Evolutionary conservation across 1,140 invertebrate genomes (phyloP).

Genomic region (Radopholus similis): DNA sequence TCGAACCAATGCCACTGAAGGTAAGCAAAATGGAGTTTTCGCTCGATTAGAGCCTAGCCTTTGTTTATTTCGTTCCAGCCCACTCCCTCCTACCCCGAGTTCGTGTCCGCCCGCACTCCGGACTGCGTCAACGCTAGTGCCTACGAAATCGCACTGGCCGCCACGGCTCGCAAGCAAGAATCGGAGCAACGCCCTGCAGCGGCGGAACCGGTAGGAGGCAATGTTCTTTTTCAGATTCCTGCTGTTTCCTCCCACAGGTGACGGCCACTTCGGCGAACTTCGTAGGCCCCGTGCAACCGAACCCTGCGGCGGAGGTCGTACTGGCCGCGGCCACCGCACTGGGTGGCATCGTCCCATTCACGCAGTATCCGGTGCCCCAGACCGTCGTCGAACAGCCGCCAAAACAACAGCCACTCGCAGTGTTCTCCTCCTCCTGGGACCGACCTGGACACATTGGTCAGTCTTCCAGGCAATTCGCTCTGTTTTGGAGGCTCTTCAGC

Average conservation of each 20-base stretch:
- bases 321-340: not conserved
- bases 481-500: too few relatives aligned
- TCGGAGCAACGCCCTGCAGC: not conserved
- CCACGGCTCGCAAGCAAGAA: not conserved
- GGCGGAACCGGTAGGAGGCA: not conserved
- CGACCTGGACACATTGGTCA: slow-evolving; percentile 11
- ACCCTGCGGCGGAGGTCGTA: not conserved
- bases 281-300: slow-evolving; percentile 1
- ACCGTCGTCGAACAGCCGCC: not conserved
- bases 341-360: not conserved
- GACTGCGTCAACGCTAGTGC: slow-evolving; percentile 10
- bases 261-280: not conserved
- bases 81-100: not conserved
- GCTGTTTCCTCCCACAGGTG: not conserved
- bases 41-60: not conserved
- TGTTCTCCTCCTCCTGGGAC: slow-evolving; percentile 15
- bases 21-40: not conserved
- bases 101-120: not conserved
- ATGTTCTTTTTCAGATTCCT: not conserved
- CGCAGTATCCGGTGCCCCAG: not conserved
- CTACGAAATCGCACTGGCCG: slow-evolving; percentile 16
- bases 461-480: not conserved
- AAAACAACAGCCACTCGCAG: not conserved
- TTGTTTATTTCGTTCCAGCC: not conserved
- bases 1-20: not conserved